Evolutionary conservation across 2,797 vertebrate genomes (phyloP).

Genomic region (Rhadinocentrus ornatus): DNA sequence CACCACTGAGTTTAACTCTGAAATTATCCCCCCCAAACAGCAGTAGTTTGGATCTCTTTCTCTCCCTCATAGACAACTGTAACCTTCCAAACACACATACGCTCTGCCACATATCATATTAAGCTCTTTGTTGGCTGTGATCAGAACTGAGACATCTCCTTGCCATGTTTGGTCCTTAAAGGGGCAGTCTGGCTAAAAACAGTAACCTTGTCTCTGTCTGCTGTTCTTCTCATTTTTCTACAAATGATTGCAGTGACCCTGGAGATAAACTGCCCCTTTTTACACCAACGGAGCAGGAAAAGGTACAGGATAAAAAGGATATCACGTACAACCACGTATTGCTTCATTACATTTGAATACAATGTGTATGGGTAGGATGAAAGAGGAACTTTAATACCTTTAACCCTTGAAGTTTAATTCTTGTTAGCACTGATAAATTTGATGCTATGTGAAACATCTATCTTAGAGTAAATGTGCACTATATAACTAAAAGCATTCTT

Average conservation of each 20-base stretch:
- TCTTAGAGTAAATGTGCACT: conserved; percentile 18
- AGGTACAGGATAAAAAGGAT: conserved; percentile 23
- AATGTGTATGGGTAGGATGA: conserved; percentile 27
- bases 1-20: conserved; percentile 52
- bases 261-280: conserved; percentile 24
- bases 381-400: conserved; percentile 16
- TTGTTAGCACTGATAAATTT: conserved; percentile 28
- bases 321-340: conserved; percentile 27
- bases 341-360: conserved; percentile 31
- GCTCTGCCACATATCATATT: conserved; percentile 50
- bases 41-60: conserved; percentile 44
- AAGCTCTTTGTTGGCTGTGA: conserved; percentile 61
- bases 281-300: conserved; percentile 14
- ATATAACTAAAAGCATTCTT: conserved; percentile 38
- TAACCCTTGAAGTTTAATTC: conserved; percentile 6
- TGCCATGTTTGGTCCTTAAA: conserved; percentile 48
- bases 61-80: conserved; percentile 53
- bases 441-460: conserved; percentile 15
- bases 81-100: conserved; percentile 33
- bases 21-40: conserved; percentile 58
- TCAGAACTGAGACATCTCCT: conserved; percentile 64
- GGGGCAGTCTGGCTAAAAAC: conserved; percentile 48
- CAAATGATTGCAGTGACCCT: conserved; percentile 17
- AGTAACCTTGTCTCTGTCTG: conserved; percentile 28
- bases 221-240: conserved; percentile 34